Evolutionary conservation across 1,140 invertebrate genomes (phyloP), one percentile per base, ranked within the genome.

Genomic region (Pseudobourletiella spinata): DNA sequence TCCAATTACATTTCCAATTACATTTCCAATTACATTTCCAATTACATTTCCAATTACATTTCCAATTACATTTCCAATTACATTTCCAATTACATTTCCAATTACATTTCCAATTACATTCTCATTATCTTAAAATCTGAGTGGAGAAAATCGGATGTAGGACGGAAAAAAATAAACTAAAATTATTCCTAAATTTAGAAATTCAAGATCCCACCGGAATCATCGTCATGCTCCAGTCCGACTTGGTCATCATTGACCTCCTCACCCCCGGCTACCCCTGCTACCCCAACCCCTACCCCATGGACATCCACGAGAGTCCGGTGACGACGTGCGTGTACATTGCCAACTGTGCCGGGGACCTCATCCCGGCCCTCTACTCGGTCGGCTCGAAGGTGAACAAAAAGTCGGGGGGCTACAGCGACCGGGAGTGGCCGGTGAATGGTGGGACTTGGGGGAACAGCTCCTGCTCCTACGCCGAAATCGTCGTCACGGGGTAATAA

Each of bases 221-320:
- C 73, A 90, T 97, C 70, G 95, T 98, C 69, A 81, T 99, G 62
- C 83, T 99, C 67, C 91, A 95, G 78, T 95, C 95, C 80, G 96
- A 99, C 79, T 82, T 99, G 73, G 93, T 99, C 72, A 88, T 98
- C 66, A 93, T 99, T 75, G 96, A 99, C 79, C 82, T 99, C 70
- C 83, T 88, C 73, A 88, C 89, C 43, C 83, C 86, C 50, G 95
- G 95, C 73, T 99, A 97, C 80, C 95, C 96, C 16, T 96, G 93
- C 77, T 96, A 97, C 79, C 94, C 98, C 78, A 97, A 97, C 81
- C 97, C 95, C 46, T 98, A 99, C 81, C 90, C 95, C 43, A 98
- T 98, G 93, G 95, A 99, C 78, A 83, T 99, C 67, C 95, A 98
- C 78, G 95, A 98, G 78, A 95, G 91, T 57, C 88, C 93, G 30